These are phyloP conservation scores for Lithophane semibrunnea DNA, from an alignment of 2,888 invertebrate genomes.

Conservation along the genomic window DNA sequence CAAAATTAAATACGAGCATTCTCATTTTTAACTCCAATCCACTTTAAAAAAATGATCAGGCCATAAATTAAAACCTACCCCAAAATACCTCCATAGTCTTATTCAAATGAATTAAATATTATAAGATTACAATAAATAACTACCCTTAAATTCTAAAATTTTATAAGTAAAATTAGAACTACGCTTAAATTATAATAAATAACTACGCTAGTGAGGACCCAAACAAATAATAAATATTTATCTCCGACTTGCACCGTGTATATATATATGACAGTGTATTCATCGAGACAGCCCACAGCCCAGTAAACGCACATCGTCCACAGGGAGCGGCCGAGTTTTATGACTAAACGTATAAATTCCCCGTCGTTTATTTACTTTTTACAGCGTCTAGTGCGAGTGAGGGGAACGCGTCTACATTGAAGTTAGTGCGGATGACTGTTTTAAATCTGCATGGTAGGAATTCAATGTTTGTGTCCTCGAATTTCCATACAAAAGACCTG, in stretches of 20 bases:
- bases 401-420: constrained; percentile 30
- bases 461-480: neutral
- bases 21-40: neutral
- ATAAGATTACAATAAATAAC: no score
- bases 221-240: constrained; percentile 33
- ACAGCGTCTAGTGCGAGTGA: constrained; percentile 62
- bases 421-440: constrained; percentile 23
- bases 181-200: no score
- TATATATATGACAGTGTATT: constrained; percentile 54
- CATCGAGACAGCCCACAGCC: constrained; percentile 30
- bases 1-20: neutral
- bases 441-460: neutral
- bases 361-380: constrained; percentile 67
- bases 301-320: constrained; percentile 51
- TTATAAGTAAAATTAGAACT: no score
- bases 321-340: constrained; percentile 61
- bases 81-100: neutral
- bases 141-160: no score
- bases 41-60: neutral
- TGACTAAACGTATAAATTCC: constrained; percentile 67
- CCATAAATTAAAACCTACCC: neutral
- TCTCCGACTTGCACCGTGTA: constrained; percentile 41
- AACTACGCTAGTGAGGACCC: neutral
- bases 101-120: no score
- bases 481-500: neutral